Evolutionary conservation across 1,140 invertebrate species (phyloP).

Genomic region (Orchesella cincta): DNA sequence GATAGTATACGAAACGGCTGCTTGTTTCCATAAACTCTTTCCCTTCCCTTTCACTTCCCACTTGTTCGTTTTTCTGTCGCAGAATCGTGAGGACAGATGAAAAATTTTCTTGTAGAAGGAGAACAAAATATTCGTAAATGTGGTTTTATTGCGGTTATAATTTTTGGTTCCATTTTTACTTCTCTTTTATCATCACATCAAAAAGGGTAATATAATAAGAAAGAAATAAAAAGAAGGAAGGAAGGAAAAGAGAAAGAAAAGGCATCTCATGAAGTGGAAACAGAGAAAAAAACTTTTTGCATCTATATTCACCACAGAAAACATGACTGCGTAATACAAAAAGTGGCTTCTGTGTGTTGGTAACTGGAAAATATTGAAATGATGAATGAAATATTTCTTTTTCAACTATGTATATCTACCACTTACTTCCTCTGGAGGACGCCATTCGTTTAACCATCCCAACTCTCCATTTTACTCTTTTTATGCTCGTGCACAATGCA

Average conservation of each 20-base stretch:
- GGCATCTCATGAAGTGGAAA: not conserved
- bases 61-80: not conserved
- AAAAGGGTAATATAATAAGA: slow-evolving; percentile 10
- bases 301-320: too few relatives aligned
- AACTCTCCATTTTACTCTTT: not conserved
- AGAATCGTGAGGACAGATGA: slow-evolving; percentile 17
- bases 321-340: too few relatives aligned
- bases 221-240: not conserved
- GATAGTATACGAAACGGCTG: too few relatives aligned
- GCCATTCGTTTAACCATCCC: too few relatives aligned
- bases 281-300: slow-evolving; percentile 2
- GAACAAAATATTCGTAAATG: slow-evolving; percentile 21
- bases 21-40: not conserved
- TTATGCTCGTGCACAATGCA: too few relatives aligned
- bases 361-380: too few relatives aligned
- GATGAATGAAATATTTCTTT: too few relatives aligned
- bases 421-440: too few relatives aligned
- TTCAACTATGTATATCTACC: too few relatives aligned
- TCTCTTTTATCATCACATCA: slow-evolving; percentile 27
- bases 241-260: not conserved
- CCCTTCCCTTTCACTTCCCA: not conserved
- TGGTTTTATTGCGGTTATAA: slow-evolving; percentile 27
- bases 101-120: slow-evolving; percentile 5
- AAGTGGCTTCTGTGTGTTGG: too few relatives aligned
- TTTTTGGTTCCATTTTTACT: slow-evolving; percentile 30